phyloP scores from a whole-genome alignment of 2,888 invertebrate species.

The Pollenia amentaria region DNA sequence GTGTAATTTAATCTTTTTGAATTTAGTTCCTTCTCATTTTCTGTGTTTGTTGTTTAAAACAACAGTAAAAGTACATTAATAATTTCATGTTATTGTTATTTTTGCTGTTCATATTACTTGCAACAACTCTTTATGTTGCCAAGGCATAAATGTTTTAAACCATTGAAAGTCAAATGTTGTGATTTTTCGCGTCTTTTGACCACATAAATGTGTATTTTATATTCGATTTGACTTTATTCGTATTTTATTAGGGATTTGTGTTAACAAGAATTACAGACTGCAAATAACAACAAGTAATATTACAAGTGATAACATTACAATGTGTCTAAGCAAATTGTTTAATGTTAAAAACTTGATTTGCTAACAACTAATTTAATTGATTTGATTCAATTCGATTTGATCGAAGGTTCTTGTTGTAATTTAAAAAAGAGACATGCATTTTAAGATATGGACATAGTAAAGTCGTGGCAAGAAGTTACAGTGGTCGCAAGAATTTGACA shows the following conservation, averaged over 20 bases:
- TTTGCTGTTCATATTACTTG: slow-evolving; percentile 1
- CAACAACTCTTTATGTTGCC: slow-evolving; percentile 19
- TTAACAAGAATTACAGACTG: slow-evolving; percentile 24
- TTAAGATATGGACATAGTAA: not conserved
- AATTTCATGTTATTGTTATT: slow-evolving; percentile 20
- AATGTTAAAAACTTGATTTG: slow-evolving; percentile 65
- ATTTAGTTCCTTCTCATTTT: slow-evolving; percentile 38
- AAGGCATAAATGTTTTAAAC: slow-evolving; percentile 45
- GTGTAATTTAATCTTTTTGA: slow-evolving; percentile 48
- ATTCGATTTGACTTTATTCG: slow-evolving; percentile 21
- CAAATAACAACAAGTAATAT: slow-evolving; percentile 42
- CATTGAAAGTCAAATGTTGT: slow-evolving; percentile 67
- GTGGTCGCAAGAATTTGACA: not conserved
- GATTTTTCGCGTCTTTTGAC: slow-evolving; percentile 27
- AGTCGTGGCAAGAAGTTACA: not conserved
- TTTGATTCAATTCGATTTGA: slow-evolving; percentile 52
- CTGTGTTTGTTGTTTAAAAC: slow-evolving; percentile 5
- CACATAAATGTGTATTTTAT: slow-evolving; percentile 7
- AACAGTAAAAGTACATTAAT: slow-evolving; percentile 53
- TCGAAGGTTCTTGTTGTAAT: slow-evolving; percentile 17
- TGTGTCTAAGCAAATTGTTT: slow-evolving; percentile 68
- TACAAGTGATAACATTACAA: slow-evolving; percentile 65
- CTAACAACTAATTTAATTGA: slow-evolving; percentile 64
- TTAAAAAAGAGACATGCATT: slow-evolving; percentile 16
- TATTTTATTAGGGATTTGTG: slow-evolving; percentile 43